phyloP scores from a whole-genome alignment of 2,113 vertebrate genomes.

The Centropristis striata region DNA sequence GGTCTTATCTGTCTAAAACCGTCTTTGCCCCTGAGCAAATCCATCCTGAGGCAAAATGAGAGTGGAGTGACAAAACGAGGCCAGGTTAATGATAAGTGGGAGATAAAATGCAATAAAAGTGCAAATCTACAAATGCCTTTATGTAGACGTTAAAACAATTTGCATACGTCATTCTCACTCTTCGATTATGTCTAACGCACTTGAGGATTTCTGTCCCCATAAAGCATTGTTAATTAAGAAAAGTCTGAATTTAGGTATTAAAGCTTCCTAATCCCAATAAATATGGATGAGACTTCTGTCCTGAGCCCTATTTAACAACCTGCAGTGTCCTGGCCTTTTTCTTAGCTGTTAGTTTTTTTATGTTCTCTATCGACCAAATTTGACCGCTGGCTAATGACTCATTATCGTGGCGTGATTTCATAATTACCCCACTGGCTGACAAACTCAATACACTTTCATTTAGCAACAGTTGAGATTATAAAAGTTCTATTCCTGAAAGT shows the following conservation, averaged over 20 bases:
- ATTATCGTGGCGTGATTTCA: slow-evolving; percentile 65
- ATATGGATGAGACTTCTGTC: slow-evolving; percentile 71
- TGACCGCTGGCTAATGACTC: slow-evolving; percentile 59
- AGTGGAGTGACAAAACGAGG: neutral
- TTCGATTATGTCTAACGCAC: slow-evolving; percentile 33
- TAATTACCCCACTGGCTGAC: slow-evolving; percentile 55
- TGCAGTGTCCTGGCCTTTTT: slow-evolving; percentile 51
- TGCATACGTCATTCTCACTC: slow-evolving; percentile 20
- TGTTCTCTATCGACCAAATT: slow-evolving; percentile 21
- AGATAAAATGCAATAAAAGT: slow-evolving; percentile 1
- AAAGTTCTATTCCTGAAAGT: slow-evolving; percentile 46
- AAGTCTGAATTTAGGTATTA: slow-evolving; percentile 68
- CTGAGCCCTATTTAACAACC: slow-evolving; percentile 48
- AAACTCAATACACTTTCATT: slow-evolving; percentile 32
- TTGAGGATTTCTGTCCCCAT: slow-evolving; percentile 25
- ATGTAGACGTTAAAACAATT: slow-evolving; percentile 26
- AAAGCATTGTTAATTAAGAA: slow-evolving; percentile 65
- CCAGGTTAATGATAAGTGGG: neutral
- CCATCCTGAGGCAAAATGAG: neutral
- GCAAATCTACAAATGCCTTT: slow-evolving; percentile 23
- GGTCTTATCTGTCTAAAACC: neutral
- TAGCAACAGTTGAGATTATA: slow-evolving; percentile 26
- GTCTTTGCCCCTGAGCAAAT: neutral
- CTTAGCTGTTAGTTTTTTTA: slow-evolving; percentile 36
- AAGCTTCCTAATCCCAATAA: slow-evolving; percentile 77